These are phyloP conservation scores for Allygus modestus DNA, from an alignment of 2,888 invertebrate species.

Conservation along the genomic window DNA sequence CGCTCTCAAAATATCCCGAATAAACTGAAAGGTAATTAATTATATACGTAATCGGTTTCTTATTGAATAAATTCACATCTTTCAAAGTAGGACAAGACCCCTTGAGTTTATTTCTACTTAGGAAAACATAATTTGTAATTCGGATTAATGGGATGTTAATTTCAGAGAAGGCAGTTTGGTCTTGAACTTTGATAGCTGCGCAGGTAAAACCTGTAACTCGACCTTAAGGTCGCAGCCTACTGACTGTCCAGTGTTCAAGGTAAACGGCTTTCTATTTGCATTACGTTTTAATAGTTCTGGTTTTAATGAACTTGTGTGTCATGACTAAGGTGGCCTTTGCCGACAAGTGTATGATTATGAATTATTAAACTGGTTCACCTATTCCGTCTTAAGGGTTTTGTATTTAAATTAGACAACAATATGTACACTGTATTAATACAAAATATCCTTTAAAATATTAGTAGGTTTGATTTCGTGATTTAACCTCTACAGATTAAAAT, in stretches of 20 bases:
- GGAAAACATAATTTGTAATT: background rate
- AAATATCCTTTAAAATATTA: too few species aligned
- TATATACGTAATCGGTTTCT: too few species aligned
- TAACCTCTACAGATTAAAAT: too few species aligned
- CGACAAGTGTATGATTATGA: background rate
- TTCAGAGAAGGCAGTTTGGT: background rate
- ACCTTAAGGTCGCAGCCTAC: conserved; percentile 13
- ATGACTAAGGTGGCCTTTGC: background rate
- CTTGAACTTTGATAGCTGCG: conserved; percentile 2
- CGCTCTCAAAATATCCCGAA: too few species aligned
- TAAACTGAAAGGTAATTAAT: too few species aligned
- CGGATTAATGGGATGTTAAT: background rate
- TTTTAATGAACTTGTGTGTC: conserved; percentile 8
- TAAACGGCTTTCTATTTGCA: conserved; percentile 20
- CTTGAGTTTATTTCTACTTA: background rate
- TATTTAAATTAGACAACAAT: too few species aligned
- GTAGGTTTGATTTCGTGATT: too few species aligned
- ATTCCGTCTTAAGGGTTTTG: too few species aligned
- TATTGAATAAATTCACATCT: too few species aligned
- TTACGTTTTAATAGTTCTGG: conserved; percentile 29
- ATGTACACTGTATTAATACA: too few species aligned
- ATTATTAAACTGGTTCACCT: background rate
- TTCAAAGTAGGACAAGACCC: background rate
- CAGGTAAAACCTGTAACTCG: conserved; percentile 10
- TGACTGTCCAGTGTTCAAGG: background rate